A percentile compares a stretch with the other conserved stretches of the same genome.
Conservation (phyloP, 1,140 invertebrate species). For the Dreissena rostriformis region DNA sequence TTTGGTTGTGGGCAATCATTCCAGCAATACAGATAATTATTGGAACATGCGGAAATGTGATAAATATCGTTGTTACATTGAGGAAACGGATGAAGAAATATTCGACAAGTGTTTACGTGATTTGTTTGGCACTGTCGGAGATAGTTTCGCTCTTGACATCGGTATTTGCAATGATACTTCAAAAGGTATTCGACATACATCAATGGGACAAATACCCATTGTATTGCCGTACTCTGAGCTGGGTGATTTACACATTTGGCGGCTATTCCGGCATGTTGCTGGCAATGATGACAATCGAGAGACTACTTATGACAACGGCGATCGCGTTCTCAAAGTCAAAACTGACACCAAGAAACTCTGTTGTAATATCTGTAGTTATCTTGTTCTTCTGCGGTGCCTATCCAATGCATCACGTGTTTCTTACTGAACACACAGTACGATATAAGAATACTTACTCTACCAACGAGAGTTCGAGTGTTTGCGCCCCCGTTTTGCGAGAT, state of each 20-base stretch:
- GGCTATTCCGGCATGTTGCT: neutral
- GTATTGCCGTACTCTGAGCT: neutral
- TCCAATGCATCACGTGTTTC: neutral
- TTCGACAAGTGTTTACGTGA: constrained; percentile 6
- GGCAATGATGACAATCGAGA: constrained; percentile 8
- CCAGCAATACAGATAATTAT: neutral
- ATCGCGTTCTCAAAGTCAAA: neutral
- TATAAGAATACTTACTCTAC: neutral
- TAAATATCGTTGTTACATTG: constrained; percentile 5
- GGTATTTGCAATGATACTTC: neutral
- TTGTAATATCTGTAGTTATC: neutral
- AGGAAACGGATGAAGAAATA: neutral
- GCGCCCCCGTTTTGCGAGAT: neutral
- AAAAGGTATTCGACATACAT: neutral
- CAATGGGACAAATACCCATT: neutral
- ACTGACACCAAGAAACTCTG: neutral
- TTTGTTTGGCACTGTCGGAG: constrained; percentile 3
- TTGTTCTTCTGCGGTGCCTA: neutral
- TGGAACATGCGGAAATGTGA: constrained; percentile 6
- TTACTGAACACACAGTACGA: neutral
- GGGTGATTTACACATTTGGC: neutral
- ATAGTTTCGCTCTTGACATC: neutral
- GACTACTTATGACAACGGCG: neutral
- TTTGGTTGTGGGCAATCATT: constrained; percentile 14
- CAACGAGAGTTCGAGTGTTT: neutral